These are phyloP conservation scores for Tetragnatha versicolor DNA, from an alignment of 1,140 invertebrate genomes.

Conservation along the genomic window DNA sequence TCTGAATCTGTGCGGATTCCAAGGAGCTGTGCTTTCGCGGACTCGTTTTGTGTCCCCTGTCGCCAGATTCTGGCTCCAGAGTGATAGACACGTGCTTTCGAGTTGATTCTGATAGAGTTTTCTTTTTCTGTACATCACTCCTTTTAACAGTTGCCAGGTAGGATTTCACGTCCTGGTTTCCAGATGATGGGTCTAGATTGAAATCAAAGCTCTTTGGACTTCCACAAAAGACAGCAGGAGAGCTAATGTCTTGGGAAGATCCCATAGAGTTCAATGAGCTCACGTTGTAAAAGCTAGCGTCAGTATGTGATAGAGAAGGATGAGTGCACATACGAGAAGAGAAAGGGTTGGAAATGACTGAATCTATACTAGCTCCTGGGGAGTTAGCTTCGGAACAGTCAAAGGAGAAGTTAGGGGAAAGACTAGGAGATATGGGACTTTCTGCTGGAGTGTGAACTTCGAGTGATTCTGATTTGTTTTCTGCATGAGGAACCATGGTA, in stretches of 20 bases:
- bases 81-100: slow-evolving; percentile 30
- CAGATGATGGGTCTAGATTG: slow-evolving; percentile 1
- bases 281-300: slow-evolving; percentile 35
- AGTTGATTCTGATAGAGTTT: slow-evolving; percentile 14
- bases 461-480: slow-evolving; percentile 39
- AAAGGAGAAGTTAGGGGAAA: slow-evolving; percentile 35
- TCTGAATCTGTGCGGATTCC: slow-evolving; percentile 33
- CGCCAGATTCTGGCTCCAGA: not conserved
- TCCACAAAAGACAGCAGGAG: slow-evolving; percentile 13
- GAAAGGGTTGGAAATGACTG: slow-evolving; percentile 26
- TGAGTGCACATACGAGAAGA: slow-evolving; percentile 8
- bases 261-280: slow-evolving; percentile 31
- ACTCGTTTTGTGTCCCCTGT: slow-evolving; percentile 8
- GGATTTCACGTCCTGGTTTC: not conserved
- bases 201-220: slow-evolving; percentile 17
- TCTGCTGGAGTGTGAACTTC: slow-evolving; percentile 16
- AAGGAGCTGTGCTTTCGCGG: slow-evolving; percentile 32
- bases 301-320: slow-evolving; percentile 14
- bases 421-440: slow-evolving; percentile 12
- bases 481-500: not conserved
- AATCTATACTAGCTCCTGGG: slow-evolving; percentile 1
- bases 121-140: not conserved
- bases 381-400: slow-evolving; percentile 32
- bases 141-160: not conserved
- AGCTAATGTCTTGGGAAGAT: slow-evolving; percentile 43